These are phyloP conservation scores for Myxocyprinus asiaticus DNA, from an alignment of 2,113 vertebrate species.

Conservation along the genomic window DNA sequence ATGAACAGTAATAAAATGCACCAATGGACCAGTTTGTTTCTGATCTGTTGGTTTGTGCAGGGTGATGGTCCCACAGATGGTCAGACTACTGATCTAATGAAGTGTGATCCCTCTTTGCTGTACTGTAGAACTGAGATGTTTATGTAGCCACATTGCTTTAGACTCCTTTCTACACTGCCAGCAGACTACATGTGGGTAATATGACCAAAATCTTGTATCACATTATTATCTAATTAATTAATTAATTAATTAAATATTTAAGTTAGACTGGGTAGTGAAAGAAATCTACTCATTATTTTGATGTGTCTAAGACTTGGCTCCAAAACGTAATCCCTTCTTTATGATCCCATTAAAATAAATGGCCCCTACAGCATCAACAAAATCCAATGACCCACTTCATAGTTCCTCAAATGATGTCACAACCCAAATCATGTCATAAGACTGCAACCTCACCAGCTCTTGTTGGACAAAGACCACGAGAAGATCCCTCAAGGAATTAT, in stretches of 20 bases:
- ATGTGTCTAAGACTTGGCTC: not conserved
- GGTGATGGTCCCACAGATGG: not conserved
- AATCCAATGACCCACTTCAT: slow-evolving; percentile 5
- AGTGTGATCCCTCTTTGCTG: not conserved
- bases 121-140: not conserved
- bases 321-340: not conserved
- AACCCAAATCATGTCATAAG: slow-evolving; percentile 28
- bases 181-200: too few species aligned
- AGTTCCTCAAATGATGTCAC: slow-evolving; percentile 32
- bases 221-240: too few species aligned
- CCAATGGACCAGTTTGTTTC: not conserved
- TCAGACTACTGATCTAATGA: not conserved
- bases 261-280: too few species aligned
- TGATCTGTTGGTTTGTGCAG: not conserved
- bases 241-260: too few species aligned
- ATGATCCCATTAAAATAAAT: slow-evolving; percentile 21
- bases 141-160: not conserved
- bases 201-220: too few species aligned
- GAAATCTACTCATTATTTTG: not conserved
- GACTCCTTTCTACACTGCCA: not conserved
- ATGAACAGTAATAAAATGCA: not conserved
- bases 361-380: slow-evolving; percentile 26
- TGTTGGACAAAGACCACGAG: not conserved
- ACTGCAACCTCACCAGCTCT: too few species aligned
- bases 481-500: slow-evolving; percentile 25